Base-by-base conservation (phyloP, 64 coral and sea anemone genomes). In the Porites australiensis region DNA sequence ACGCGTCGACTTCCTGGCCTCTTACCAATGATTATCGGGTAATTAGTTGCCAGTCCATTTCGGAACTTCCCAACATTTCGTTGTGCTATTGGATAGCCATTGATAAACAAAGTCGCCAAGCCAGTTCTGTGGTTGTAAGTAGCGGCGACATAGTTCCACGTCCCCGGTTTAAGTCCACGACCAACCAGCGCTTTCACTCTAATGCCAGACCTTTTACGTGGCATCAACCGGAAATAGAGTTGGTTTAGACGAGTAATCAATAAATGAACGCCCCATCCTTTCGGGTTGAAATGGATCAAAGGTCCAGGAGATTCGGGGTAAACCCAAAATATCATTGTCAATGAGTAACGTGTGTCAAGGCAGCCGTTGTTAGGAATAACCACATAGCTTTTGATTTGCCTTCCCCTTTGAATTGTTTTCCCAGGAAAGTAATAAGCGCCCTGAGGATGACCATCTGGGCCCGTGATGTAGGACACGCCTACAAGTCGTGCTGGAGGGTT, bases 281-380 rank as follows among this genome's bases (percentile, higher is more conserved):
- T 73, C 10, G 88, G 88, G 46, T 89, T 89, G 88, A 75, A 89
- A 66, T 89, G 88, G 60, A 89, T n/a, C 27, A 89, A 61, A 68
- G 88, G 58, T 52, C 88, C 88, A 4, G 72, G 71, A 37, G 51
- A 21, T 79, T 89, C 74, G 21, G 74, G 74, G 44, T 23, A 89
- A 8, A 79, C 57, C 88, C 88, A 89, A 37, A 60, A 58, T 53
- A 75, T 21, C 9, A 89, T 65, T 8, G 88, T 89, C 51, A 89
- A 12, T 20, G 88, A 89, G 48, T 77, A 79, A 23, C 73, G 88
- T 6, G 74, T 75, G 59, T 77, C 70, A 66, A 77, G 74, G 23
- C 88, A 89, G 47, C 88, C 90, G 49, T 87, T 87, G 74, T 93
- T 96, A 19, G 82, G 82, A 68, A 96, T 87, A 55, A 86, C 14